Evolutionary conservation across 2,797 vertebrate species (phyloP).

Genomic region (Acrossocheilus wenchowensis): DNA sequence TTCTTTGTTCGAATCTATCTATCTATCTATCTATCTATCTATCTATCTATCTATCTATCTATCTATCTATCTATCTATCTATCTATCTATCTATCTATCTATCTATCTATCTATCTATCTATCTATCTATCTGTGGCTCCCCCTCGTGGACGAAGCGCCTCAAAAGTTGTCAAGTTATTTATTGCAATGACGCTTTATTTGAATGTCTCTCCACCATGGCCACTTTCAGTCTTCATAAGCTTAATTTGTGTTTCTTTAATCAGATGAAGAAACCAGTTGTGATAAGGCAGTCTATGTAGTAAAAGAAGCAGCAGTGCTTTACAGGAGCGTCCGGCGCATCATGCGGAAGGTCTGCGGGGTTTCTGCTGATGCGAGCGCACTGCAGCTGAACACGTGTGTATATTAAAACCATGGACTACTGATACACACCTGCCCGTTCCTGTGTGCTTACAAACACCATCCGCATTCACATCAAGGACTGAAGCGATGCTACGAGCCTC

Average conservation of each 20-base stretch:
- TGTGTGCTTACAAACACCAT: conserved; percentile 1
- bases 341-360: conserved; percentile 10
- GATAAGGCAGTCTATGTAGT: neutral
- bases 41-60: conserved; percentile 5
- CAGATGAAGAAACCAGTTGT: neutral
- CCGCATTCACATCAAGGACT: conserved; percentile 8
- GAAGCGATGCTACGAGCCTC: conserved; percentile 14
- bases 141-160: conserved; percentile 7
- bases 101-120: conserved; percentile 12
- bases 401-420: conserved; percentile 20
- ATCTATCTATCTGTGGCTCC: neutral
- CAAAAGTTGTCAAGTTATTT: conserved; percentile 39
- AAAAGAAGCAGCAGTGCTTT: neutral
- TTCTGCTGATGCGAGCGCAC: conserved; percentile 7
- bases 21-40: conserved; percentile 9
- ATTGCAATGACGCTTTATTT: neutral
- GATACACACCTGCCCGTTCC: neutral
- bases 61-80: conserved; percentile 21
- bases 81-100: neutral
- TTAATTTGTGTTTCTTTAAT: neutral
- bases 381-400: conserved; percentile 23
- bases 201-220: neutral
- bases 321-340: neutral
- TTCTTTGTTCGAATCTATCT: neutral
- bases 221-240: neutral